Percentiles rank a stretch among this genome's conserved stretches.
These are phyloP conservation scores for Berghia stephanieae DNA, from an alignment of 1,140 invertebrate genomes.

Conservation along the genomic window DNA sequence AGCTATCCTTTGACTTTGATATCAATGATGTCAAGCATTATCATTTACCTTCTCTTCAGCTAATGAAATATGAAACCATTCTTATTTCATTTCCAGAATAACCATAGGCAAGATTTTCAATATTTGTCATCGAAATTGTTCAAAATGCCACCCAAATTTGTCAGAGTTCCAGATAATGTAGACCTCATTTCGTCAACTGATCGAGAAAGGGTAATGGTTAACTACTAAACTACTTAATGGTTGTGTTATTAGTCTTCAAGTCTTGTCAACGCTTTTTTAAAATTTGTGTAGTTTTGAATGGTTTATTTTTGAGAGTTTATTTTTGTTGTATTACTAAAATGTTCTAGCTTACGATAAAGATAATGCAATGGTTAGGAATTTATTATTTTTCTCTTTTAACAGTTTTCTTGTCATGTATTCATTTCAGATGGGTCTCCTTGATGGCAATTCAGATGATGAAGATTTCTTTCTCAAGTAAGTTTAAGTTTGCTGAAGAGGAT, in stretches of 20 bases:
- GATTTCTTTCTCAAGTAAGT: slow-evolving; percentile 57
- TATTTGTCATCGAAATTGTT: too few species aligned
- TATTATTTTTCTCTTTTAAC: not conserved
- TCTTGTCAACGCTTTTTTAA: not conserved
- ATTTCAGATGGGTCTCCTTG: slow-evolving; percentile 47
- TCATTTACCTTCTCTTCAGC: too few species aligned
- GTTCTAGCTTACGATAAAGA: not conserved
- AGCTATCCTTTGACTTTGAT: too few species aligned
- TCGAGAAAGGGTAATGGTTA: slow-evolving; percentile 46
- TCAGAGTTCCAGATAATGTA: slow-evolving; percentile 41
- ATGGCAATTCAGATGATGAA: slow-evolving; percentile 57
- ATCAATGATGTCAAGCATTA: too few species aligned
- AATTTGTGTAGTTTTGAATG: not conserved
- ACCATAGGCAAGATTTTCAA: too few species aligned
- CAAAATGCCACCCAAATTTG: slow-evolving; percentile 58
- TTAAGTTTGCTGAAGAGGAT: not conserved
- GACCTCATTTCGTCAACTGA: slow-evolving; percentile 40
- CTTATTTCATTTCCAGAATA: too few species aligned
- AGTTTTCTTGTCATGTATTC: not conserved
- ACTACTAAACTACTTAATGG: not conserved
- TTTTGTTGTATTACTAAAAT: not conserved
- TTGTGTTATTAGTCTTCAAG: not conserved
- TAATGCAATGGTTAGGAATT: not conserved
- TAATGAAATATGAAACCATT: too few species aligned
- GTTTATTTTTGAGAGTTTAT: not conserved